These are phyloP conservation scores for Zaprionus lachaisei DNA, from an alignment of 1,140 invertebrate species.

Conservation along the genomic window DNA sequence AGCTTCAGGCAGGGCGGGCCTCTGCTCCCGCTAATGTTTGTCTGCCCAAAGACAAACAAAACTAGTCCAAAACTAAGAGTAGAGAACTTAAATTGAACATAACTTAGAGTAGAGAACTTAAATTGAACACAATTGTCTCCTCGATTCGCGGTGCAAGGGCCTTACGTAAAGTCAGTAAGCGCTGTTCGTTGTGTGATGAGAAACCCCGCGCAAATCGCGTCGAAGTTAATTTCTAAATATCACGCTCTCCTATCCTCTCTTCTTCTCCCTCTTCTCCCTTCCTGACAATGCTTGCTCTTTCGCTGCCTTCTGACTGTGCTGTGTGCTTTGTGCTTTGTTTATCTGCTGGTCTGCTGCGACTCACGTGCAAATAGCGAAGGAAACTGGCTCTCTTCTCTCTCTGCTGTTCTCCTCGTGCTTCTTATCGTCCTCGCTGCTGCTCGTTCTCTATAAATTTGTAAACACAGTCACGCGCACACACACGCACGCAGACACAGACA, in stretches of 20 bases:
- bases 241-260: neutral
- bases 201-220: conserved; percentile 38
- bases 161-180: conserved; percentile 35
- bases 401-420: conserved; percentile 12
- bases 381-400: conserved; percentile 29
- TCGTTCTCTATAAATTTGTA: conserved; percentile 4
- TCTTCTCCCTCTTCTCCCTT: neutral
- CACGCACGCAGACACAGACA: neutral
- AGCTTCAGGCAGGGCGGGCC: neutral
- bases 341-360: conserved; percentile 51
- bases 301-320: neutral
- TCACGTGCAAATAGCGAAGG: conserved; percentile 60
- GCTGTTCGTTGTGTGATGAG: conserved; percentile 15
- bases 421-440: neutral
- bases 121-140: neutral
- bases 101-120: neutral
- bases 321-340: conserved; percentile 35
- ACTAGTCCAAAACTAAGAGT: neutral
- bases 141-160: neutral
- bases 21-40: conserved; percentile 8
- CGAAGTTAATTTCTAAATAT: conserved; percentile 5
- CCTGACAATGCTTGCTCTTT: conserved; percentile 19
- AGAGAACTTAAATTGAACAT: neutral
- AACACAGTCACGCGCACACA: conserved; percentile 26
- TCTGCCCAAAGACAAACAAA: conserved; percentile 11